Evolutionary conservation across 2,888 invertebrate genomes (phyloP).

Genomic region (Galeopsomyia nigrocyanea): DNA sequence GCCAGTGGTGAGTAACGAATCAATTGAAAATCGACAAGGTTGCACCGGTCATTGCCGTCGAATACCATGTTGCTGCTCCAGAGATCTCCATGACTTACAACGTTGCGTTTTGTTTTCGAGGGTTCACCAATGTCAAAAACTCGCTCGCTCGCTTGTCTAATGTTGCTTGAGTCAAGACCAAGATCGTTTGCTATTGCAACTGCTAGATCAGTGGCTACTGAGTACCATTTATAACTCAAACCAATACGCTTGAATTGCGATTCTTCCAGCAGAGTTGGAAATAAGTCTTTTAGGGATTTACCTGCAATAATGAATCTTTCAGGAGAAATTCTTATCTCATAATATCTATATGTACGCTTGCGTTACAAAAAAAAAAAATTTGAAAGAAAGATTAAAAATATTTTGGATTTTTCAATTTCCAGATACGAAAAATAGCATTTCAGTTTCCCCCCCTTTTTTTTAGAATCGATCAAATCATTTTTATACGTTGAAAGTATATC

Average conservation of each 20-base stretch:
- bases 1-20: conserved; percentile 38
- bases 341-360: too few relatives aligned
- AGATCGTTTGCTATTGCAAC: conserved; percentile 55
- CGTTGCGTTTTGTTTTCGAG: conserved; percentile 66
- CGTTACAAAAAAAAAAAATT: too few relatives aligned
- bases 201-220: conserved; percentile 52
- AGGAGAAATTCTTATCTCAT: too few relatives aligned
- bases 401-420: too few relatives aligned
- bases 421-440: too few relatives aligned
- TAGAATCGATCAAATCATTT: too few relatives aligned
- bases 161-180: conserved; percentile 47
- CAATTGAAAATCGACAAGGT: conserved; percentile 37
- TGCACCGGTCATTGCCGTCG: conserved; percentile 15
- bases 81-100: conserved; percentile 39
- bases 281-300: conserved; percentile 53
- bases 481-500: too few relatives aligned
- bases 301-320: conserved; percentile 26
- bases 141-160: conserved; percentile 50
- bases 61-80: conserved; percentile 42
- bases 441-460: too few relatives aligned
- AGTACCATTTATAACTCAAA: conserved; percentile 53
- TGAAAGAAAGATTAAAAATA: too few relatives aligned
- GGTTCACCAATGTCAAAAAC: conserved; percentile 45
- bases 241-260: conserved; percentile 50
- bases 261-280: conserved; percentile 56